Conservation (phyloP, 2,888 invertebrate species). For the Nudaria mundana region DNA sequence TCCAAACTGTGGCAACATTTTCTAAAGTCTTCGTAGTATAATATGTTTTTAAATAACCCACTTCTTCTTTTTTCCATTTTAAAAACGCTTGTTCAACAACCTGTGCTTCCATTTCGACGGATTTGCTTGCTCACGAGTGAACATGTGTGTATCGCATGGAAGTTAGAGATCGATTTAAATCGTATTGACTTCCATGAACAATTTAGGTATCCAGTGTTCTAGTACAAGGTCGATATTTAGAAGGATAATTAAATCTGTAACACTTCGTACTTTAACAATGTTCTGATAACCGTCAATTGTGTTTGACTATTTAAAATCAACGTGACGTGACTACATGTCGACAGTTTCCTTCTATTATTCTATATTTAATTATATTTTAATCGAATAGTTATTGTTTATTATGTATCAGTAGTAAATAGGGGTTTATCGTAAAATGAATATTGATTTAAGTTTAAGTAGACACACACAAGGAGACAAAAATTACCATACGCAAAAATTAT, state of each 20-base stretch:
- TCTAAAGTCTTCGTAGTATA: constrained; percentile 39
- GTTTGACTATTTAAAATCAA: constrained; percentile 2
- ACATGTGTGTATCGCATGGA: constrained; percentile 10
- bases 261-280: constrained; percentile 18
- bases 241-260: constrained; percentile 23
- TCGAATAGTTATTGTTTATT: too few relatives aligned
- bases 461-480: too few relatives aligned
- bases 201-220: constrained; percentile 23
- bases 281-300: background rate
- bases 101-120: constrained; percentile 49
- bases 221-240: constrained; percentile 27
- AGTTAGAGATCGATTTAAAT: constrained; percentile 24
- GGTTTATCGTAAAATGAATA: too few relatives aligned
- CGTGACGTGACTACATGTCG: too few relatives aligned
- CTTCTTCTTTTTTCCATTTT: constrained; percentile 53
- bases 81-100: constrained; percentile 48
- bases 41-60: constrained; percentile 48
- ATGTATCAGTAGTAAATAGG: too few relatives aligned
- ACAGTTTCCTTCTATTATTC: too few relatives aligned
- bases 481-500: too few relatives aligned
- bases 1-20: constrained; percentile 51
- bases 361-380: too few relatives aligned
- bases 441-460: too few relatives aligned
- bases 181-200: constrained; percentile 13
- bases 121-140: background rate